Conservation (phyloP, 1,140 invertebrate genomes). For the Palaemon carinicauda region DNA sequence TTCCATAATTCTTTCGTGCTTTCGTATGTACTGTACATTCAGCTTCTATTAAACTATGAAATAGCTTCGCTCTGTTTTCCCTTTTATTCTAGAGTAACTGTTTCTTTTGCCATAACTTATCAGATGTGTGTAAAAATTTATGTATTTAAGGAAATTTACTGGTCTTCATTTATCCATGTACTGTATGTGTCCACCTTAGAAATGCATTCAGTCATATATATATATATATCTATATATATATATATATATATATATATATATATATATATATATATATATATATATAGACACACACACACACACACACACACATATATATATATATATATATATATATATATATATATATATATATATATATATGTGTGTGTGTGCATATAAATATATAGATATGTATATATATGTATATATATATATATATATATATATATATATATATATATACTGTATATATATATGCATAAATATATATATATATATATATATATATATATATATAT, state of each 20-base stretch:
- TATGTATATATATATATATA: not conserved
- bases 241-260: not conserved
- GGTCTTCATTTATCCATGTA: too few species aligned
- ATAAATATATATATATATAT: not conserved
- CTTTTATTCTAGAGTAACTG: too few species aligned
- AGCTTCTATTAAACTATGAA: too few species aligned
- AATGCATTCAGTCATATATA: not conserved
- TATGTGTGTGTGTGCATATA: not conserved
- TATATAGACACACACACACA: not conserved
- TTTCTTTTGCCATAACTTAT: too few species aligned
- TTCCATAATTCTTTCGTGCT: too few species aligned
- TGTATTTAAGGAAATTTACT: too few species aligned
- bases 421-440: constrained; percentile 3
- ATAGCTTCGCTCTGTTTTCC: too few species aligned
- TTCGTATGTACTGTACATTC: too few species aligned
- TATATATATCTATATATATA: not conserved
- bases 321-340: not conserved
- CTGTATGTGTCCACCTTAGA: too few species aligned
- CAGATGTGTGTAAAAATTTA: too few species aligned
- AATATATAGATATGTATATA: not conserved
- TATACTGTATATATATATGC: not conserved
- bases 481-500: not conserved
- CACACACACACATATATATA: not conserved
- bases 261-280: not conserved
- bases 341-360: not conserved